These are phyloP conservation scores for Napeogenes sylphis DNA, from an alignment of 2,888 invertebrate genomes.

Conservation along the genomic window DNA sequence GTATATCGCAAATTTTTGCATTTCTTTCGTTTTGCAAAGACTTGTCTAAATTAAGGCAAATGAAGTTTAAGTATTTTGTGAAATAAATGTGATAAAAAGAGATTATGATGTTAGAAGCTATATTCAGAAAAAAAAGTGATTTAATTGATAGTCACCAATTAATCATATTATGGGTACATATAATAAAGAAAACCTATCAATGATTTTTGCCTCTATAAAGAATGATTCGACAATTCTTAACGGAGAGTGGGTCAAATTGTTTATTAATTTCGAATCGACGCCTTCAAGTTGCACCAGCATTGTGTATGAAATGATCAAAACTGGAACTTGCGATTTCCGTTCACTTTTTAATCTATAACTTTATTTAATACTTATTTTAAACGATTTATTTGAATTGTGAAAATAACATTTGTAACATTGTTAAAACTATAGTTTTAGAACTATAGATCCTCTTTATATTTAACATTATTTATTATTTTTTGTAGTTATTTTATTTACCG, in stretches of 20 bases:
- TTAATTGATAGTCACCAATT: slow-evolving; percentile 43
- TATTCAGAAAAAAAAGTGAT: neutral
- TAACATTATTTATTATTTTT: no score
- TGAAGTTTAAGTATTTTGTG: neutral
- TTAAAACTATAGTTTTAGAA: no score
- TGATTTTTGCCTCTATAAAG: slow-evolving; percentile 57
- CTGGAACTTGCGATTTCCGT: slow-evolving; percentile 65
- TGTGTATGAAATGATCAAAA: slow-evolving; percentile 56
- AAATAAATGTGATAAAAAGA: neutral
- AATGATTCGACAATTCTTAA: slow-evolving; percentile 61
- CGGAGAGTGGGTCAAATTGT: slow-evolving; percentile 64
- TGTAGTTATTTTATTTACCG: no score
- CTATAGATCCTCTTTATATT: no score
- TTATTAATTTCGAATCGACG: slow-evolving; percentile 72
- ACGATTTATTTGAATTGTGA: neutral
- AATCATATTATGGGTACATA: neutral
- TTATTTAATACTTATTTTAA: slow-evolving; percentile 35
- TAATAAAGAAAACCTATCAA: slow-evolving; percentile 21
- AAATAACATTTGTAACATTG: neutral
- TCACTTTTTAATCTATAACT: slow-evolving; percentile 61
- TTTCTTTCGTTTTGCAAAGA: neutral
- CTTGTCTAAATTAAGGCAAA: neutral
- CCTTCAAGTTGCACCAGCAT: slow-evolving; percentile 64
- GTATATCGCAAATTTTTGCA: slow-evolving; percentile 24
- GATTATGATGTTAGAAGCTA: neutral